phyloP scores from a whole-genome alignment of 2,113 vertebrate species.

The Cochlearius cochlearius region DNA sequence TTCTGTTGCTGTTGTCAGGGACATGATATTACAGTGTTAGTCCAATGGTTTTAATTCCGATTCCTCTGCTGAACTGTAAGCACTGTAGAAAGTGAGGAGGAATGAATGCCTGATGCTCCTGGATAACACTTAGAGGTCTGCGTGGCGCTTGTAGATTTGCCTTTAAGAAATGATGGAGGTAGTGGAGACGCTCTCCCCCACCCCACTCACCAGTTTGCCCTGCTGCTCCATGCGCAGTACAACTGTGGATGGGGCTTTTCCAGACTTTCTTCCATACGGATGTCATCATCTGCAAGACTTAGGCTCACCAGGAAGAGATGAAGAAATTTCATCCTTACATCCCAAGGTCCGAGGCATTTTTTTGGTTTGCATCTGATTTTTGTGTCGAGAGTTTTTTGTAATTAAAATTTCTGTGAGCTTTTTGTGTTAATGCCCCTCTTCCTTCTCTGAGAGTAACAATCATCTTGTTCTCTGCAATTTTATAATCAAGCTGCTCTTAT shows the following conservation, averaged over 20 bases:
- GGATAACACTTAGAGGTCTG: neutral
- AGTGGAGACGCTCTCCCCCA: neutral
- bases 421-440: neutral
- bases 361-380: neutral
- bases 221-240: rapidly evolving
- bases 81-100: neutral
- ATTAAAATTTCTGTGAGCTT: neutral
- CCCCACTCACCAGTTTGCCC: neutral
- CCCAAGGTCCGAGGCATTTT: neutral
- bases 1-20: neutral
- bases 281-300: neutral
- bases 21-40: neutral
- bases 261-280: neutral
- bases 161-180: neutral
- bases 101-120: neutral
- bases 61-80: neutral
- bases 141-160: neutral
- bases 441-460: neutral
- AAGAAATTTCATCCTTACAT: neutral
- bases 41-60: neutral
- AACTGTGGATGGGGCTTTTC: neutral
- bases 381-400: neutral
- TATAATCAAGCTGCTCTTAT: neutral
- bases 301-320: neutral
- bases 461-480: neutral